Evolutionary conservation across 2,888 invertebrate genomes (phyloP).

Genomic region (Morpho deidamia): DNA sequence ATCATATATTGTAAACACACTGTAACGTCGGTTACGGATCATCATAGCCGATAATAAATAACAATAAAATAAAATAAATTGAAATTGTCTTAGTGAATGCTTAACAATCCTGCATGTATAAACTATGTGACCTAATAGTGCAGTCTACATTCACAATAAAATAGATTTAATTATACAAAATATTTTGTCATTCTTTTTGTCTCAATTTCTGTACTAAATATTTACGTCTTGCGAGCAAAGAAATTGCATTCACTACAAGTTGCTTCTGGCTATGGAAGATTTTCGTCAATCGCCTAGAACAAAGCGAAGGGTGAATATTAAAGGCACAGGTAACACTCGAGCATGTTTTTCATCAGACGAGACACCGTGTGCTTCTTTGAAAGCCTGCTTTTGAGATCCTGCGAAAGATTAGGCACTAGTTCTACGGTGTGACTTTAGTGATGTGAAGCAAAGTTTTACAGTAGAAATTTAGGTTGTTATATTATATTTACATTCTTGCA

Average conservation of each 20-base stretch:
- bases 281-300: conserved; percentile 71
- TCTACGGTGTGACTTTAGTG: conserved; percentile 53
- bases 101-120: no score
- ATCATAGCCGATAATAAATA: no score
- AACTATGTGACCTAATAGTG: no score
- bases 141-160: no score
- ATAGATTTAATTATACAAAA: no score
- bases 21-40: no score
- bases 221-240: conserved; percentile 35
- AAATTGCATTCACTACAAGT: conserved; percentile 36
- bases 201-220: conserved; percentile 3
- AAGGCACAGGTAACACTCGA: conserved; percentile 63
- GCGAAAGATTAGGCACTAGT: conserved; percentile 74
- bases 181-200: no score
- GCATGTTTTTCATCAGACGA: conserved; percentile 69
- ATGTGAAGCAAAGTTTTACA: conserved; percentile 20
- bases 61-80: no score
- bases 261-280: conserved; percentile 46
- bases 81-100: no score
- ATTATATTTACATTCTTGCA: no score
- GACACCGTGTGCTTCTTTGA: conserved; percentile 63
- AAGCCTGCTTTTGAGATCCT: conserved; percentile 71
- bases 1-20: no score
- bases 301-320: conserved; percentile 71
- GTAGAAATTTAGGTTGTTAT: no score